These are phyloP conservation scores for Drosophila setosimentum DNA, from an alignment of 2,888 invertebrate genomes.

Conservation along the genomic window DNA sequence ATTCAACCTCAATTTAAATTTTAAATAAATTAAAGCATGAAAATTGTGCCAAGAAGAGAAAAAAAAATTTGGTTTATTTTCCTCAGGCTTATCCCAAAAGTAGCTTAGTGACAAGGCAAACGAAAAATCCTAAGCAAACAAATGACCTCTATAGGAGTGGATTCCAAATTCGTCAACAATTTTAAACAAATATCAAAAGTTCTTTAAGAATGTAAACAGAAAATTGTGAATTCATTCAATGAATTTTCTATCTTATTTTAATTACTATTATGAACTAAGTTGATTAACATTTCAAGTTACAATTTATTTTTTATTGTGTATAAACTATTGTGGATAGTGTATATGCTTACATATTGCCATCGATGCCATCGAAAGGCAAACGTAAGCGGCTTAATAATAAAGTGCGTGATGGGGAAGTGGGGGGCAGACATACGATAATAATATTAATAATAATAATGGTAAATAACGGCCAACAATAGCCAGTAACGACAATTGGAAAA, in stretches of 20 bases:
- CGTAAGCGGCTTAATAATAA: slow-evolving; percentile 40
- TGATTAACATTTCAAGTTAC: background rate
- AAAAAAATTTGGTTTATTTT: background rate
- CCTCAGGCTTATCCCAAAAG: background rate
- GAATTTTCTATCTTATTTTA: background rate
- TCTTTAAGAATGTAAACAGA: background rate
- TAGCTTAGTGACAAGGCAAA: background rate
- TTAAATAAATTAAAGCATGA: too few species aligned
- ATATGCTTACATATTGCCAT: slow-evolving; percentile 1
- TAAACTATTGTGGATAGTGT: background rate
- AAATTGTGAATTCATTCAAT: background rate
- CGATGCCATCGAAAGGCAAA: slow-evolving; percentile 38
- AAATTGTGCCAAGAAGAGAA: background rate
- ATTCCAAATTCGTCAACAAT: background rate
- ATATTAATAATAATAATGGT: slow-evolving; percentile 64
- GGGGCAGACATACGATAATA: slow-evolving; percentile 36
- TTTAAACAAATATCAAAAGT: background rate
- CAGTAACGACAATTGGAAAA: slow-evolving; percentile 67
- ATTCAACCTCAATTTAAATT: background rate
- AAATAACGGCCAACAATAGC: slow-evolving; percentile 61
- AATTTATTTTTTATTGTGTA: slow-evolving; percentile 1
- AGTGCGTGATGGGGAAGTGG: background rate
- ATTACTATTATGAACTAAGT: background rate
- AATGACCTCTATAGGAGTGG: background rate
- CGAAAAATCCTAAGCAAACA: slow-evolving; percentile 9